phyloP scores from a whole-genome alignment of 2,113 vertebrate species.

The Phylloscopus trochilus region DNA sequence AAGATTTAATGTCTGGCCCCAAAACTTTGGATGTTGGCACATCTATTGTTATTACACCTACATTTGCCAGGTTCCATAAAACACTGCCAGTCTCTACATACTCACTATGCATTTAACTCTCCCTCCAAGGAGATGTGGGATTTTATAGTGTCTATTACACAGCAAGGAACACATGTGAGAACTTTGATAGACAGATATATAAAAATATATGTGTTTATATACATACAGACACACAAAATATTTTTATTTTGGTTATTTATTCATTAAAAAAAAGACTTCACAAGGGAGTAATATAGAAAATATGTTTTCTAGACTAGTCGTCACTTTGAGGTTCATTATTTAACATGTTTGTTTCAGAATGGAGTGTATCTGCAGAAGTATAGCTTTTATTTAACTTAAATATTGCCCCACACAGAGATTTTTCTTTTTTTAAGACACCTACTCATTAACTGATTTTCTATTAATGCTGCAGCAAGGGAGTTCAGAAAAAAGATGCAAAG shows the following conservation, averaged over 20 bases:
- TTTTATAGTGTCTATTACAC: background rate
- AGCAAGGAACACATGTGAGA: background rate
- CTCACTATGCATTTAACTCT: background rate
- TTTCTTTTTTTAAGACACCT: background rate
- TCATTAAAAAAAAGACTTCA: background rate
- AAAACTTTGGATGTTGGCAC: slow-evolving; percentile 9
- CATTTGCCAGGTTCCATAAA: slow-evolving; percentile 37
- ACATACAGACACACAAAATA: background rate
- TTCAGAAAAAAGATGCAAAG: background rate
- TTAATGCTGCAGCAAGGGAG: background rate
- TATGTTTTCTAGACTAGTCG: background rate
- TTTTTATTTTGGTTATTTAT: background rate
- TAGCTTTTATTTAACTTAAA: background rate
- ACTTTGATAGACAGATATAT: background rate
- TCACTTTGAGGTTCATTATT: background rate
- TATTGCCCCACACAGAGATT: background rate
- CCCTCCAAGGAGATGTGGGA: background rate
- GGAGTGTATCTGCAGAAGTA: background rate
- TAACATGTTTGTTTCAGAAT: background rate
- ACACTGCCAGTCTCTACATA: background rate
- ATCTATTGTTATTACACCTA: background rate
- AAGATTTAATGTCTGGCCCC: background rate
- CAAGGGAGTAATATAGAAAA: background rate
- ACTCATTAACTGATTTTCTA: background rate
- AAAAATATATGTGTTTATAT: background rate